phyloP scores from a whole-genome alignment of 2,888 invertebrate genomes.

The Standfussiana lucernea region DNA sequence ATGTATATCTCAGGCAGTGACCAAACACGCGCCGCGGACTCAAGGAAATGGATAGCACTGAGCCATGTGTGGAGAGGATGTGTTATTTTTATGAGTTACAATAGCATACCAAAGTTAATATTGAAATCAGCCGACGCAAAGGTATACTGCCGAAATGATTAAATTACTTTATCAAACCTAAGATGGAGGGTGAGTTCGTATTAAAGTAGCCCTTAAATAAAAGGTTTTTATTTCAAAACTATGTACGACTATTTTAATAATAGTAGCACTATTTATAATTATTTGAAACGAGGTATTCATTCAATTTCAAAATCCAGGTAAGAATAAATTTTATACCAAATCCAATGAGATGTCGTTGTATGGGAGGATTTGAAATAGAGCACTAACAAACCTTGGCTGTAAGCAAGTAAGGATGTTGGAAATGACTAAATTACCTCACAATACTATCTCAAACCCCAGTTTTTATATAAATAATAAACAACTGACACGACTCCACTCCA shows the following conservation, averaged over 20 bases:
- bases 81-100: neutral
- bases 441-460: neutral
- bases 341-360: neutral
- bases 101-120: neutral
- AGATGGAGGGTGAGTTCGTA: no score
- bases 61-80: conserved; percentile 70
- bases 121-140: neutral
- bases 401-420: neutral
- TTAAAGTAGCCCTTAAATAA: no score
- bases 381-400: neutral
- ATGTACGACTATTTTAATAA: no score
- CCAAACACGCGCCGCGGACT: conserved; percentile 87
- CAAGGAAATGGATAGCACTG: conserved; percentile 79
- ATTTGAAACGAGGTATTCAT: neutral
- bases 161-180: neutral
- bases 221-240: no score
- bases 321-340: neutral
- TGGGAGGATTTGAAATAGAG: neutral
- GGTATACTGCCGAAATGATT: no score
- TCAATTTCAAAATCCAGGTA: neutral
- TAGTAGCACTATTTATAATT: no score
- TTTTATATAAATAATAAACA: neutral
- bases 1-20: conserved; percentile 89
- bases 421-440: neutral
- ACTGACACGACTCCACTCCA: conserved; percentile 64